Conservation (phyloP, 2,888 invertebrate species). For the Dexiosoma caninum region DNA sequence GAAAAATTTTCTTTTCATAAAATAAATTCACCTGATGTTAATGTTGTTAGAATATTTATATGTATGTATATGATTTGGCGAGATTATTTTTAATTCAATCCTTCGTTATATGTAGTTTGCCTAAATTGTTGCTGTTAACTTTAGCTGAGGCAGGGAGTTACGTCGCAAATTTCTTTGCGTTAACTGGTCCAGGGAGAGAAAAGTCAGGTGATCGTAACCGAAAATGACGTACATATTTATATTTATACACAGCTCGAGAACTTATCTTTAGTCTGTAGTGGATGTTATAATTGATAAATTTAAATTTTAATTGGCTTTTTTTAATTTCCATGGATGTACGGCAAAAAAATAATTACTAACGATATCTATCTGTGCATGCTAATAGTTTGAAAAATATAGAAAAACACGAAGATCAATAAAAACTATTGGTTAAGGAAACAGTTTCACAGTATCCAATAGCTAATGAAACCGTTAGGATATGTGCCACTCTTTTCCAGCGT, state of each 20-base stretch:
- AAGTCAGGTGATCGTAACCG: not conserved
- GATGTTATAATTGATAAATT: too few species aligned
- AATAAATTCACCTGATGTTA: slow-evolving; percentile 34
- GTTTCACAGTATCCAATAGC: not conserved
- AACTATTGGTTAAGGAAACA: slow-evolving; percentile 10
- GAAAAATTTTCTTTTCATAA: not conserved
- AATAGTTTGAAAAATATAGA: not conserved
- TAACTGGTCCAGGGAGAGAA: not conserved
- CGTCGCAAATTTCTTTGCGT: not conserved
- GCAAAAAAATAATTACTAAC: not conserved
- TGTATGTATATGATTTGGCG: not conserved
- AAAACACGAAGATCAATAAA: not conserved
- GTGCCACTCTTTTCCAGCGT: too few species aligned
- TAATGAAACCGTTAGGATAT: too few species aligned
- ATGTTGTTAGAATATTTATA: slow-evolving; percentile 4
- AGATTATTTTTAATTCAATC: not conserved
- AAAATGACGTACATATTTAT: not conserved
- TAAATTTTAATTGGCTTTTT: not conserved
- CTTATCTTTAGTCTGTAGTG: not conserved
- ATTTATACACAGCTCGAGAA: not conserved
- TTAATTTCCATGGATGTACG: not conserved
- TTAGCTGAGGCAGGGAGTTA: not conserved
- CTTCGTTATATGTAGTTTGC: not conserved
- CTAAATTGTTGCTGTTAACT: not conserved
- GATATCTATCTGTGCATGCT: not conserved